These are phyloP conservation scores for Siphlonurus alternatus DNA, from an alignment of 2,888 invertebrate species.

Conservation along the genomic window DNA sequence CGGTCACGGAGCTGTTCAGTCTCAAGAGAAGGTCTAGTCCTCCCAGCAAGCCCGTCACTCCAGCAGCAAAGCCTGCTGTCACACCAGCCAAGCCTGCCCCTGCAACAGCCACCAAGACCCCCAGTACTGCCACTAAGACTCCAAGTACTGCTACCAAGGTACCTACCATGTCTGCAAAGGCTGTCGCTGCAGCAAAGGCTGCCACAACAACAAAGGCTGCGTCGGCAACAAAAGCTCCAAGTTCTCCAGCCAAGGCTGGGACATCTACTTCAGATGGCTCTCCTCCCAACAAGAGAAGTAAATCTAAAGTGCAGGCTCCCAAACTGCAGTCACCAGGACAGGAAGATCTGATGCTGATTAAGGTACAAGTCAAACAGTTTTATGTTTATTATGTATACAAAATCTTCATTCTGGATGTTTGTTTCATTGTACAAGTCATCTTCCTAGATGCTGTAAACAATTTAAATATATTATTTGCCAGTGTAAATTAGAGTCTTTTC, in stretches of 20 bases:
- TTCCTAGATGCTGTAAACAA: no score
- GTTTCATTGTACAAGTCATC: no score
- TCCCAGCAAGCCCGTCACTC: not conserved
- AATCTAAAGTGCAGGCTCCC: not conserved
- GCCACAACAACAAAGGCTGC: not conserved
- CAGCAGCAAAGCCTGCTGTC: no score
- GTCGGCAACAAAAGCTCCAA: not conserved
- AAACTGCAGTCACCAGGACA: not conserved
- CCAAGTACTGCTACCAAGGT: not conserved
- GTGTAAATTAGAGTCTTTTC: no score
- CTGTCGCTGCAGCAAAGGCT: not conserved
- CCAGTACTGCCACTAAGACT: not conserved
- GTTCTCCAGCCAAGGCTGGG: not conserved
- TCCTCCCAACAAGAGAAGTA: not conserved
- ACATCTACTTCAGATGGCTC: not conserved
- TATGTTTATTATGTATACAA: no score
- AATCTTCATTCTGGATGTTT: no score
- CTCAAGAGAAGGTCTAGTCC: not conserved
- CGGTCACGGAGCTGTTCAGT: conserved; percentile 47
- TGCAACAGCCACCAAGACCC: not conserved
- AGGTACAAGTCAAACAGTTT: no score
- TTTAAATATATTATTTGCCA: no score
- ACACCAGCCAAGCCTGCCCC: not conserved
- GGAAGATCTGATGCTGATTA: not conserved
- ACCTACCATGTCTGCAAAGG: not conserved